These are phyloP conservation scores for Monochamus alternatus DNA, from an alignment of 2,888 invertebrate species.

Conservation along the genomic window DNA sequence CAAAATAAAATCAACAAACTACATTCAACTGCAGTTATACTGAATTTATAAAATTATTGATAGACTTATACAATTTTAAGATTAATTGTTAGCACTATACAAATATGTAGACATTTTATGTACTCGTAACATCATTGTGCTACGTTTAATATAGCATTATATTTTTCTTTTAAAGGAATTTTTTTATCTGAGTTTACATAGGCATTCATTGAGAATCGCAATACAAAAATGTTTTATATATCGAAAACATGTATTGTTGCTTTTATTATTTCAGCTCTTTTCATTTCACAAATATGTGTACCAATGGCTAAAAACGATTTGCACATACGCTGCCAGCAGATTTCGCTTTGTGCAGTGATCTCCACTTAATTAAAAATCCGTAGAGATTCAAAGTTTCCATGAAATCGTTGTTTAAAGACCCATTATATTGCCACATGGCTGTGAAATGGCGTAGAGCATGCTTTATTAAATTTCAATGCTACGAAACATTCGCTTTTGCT, in stretches of 20 bases:
- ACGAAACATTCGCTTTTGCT: constrained; percentile 9
- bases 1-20: no score
- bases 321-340: background rate
- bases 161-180: no score
- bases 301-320: constrained; percentile 7
- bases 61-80: no score
- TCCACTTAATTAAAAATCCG: constrained; percentile 23
- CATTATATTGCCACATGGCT: constrained; percentile 8
- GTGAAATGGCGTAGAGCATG: constrained; percentile 11
- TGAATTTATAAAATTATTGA: no score
- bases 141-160: no score
- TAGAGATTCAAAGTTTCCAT: constrained; percentile 19
- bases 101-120: no score
- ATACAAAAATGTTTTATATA: background rate
- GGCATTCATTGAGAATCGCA: no score
- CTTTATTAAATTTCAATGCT: constrained; percentile 26
- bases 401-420: constrained; percentile 19
- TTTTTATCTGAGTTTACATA: no score
- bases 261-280: constrained; percentile 3
- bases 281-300: constrained; percentile 4
- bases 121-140: no score
- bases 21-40: no score
- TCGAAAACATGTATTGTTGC: background rate
- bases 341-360: constrained; percentile 10
- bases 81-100: no score